These are phyloP conservation scores for Oligia latruncula DNA, from an alignment of 2,888 invertebrate genomes.

Conservation along the genomic window DNA sequence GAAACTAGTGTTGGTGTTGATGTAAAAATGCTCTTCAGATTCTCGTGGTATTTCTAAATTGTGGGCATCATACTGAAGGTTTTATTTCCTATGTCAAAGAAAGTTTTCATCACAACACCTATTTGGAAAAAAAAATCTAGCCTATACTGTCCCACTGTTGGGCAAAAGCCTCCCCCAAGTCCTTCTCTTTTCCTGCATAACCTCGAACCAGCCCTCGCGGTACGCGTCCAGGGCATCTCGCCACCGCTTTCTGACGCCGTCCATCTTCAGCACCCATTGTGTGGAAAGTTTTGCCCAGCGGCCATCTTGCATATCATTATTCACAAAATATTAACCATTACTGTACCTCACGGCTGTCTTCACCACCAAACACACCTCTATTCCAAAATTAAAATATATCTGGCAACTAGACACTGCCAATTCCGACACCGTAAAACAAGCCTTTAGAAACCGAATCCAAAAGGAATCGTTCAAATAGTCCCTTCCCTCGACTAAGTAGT, in stretches of 20 bases:
- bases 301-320: background rate
- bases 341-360: no score
- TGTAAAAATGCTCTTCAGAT: background rate
- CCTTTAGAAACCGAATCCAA: slow-evolving; percentile 16
- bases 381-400: background rate
- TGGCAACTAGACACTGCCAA: background rate
- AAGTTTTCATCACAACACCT: background rate
- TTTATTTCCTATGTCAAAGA: background rate
- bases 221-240: background rate
- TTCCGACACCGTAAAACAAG: background rate
- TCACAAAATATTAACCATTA: background rate
- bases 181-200: background rate
- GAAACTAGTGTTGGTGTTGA: background rate
- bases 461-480: slow-evolving; percentile 1
- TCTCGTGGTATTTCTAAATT: background rate
- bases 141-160: no score
- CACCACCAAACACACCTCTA: background rate
- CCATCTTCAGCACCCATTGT: background rate
- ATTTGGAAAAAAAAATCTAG: background rate
- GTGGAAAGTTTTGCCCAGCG: background rate
- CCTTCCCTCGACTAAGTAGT: slow-evolving; percentile 3
- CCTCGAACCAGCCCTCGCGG: background rate
- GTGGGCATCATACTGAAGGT: background rate
- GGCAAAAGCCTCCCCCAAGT: background rate
- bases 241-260: background rate